Conservation (phyloP, 2,888 invertebrate species). For the Corythucha ciliata region DNA sequence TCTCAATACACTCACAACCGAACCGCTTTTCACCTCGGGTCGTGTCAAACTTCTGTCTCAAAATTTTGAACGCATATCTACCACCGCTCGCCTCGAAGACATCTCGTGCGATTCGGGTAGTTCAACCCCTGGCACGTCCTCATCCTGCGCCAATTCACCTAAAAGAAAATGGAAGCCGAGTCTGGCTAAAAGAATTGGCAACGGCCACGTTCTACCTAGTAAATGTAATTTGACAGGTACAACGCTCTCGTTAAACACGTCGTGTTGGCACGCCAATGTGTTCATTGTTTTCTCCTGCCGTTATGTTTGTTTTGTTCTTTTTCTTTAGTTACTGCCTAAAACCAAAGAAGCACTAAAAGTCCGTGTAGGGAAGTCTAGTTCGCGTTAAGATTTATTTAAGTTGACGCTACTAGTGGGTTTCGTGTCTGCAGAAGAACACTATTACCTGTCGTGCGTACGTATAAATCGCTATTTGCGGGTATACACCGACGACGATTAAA, state of each 20-base stretch:
- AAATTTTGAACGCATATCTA: constrained; percentile 37
- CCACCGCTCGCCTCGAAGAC: constrained; percentile 26
- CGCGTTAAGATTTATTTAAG: too few relatives aligned
- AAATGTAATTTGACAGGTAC: constrained; percentile 45
- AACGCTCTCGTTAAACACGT: neutral
- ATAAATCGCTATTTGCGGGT: too few relatives aligned
- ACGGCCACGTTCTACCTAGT: constrained; percentile 47
- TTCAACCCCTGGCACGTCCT: constrained; percentile 49
- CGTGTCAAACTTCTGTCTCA: constrained; percentile 34
- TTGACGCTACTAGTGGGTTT: too few relatives aligned
- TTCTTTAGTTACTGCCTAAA: neutral
- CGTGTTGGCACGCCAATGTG: neutral
- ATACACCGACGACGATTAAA: too few relatives aligned
- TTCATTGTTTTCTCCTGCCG: neutral
- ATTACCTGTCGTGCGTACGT: too few relatives aligned
- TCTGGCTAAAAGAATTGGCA: constrained; percentile 47
- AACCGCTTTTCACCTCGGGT: constrained; percentile 25
- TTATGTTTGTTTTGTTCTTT: neutral
- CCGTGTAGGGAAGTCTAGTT: too few relatives aligned
- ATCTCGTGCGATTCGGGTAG: constrained; percentile 41
- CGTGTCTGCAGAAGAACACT: too few relatives aligned
- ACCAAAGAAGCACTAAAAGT: too few relatives aligned
- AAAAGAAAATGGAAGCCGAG: constrained; percentile 45
- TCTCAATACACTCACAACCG: constrained; percentile 26
- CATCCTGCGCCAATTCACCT: constrained; percentile 55